A percentile compares a stretch with the other conserved stretches of the same genome.
These are phyloP conservation scores for Drosophila fulvimacula DNA, from an alignment of 2,888 invertebrate species.

Conservation along the genomic window DNA sequence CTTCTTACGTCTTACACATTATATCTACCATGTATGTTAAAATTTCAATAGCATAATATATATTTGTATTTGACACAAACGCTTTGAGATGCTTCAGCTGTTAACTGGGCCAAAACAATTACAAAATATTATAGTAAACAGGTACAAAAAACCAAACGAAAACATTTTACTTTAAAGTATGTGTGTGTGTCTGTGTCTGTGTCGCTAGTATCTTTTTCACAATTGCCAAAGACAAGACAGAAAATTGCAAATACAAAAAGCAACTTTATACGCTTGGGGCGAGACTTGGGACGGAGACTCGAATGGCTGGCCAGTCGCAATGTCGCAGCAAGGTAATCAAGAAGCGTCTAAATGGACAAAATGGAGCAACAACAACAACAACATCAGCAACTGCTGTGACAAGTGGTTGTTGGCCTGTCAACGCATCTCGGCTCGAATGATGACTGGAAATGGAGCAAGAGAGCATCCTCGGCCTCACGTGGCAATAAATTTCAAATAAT, in stretches of 20 bases:
- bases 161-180: constrained; percentile 15
- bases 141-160: constrained; percentile 29
- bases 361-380: constrained; percentile 65
- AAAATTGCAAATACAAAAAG: constrained; percentile 50
- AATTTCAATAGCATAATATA: background rate
- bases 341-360: constrained; percentile 78
- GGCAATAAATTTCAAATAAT: constrained; percentile 72
- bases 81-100: constrained; percentile 48
- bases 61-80: constrained; percentile 34
- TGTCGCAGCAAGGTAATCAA: constrained; percentile 72
- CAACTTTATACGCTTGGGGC: constrained; percentile 58
- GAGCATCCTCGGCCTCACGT: constrained; percentile 63
- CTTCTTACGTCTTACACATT: background rate
- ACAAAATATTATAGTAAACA: constrained; percentile 60
- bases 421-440: constrained; percentile 62
- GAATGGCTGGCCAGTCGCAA: constrained; percentile 33
- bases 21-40: background rate
- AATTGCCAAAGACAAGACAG: constrained; percentile 61
- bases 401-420: constrained; percentile 60
- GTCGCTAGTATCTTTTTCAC: constrained; percentile 61
- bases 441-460: constrained; percentile 70
- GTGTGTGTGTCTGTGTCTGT: constrained; percentile 8
- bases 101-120: constrained; percentile 69
- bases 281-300: constrained; percentile 32
- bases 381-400: constrained; percentile 41